Percentiles rank a stretch among this genome's conserved stretches.
Evolutionary conservation across 2,113 vertebrate genomes (phyloP).

Genomic region (Channa argus): DNA sequence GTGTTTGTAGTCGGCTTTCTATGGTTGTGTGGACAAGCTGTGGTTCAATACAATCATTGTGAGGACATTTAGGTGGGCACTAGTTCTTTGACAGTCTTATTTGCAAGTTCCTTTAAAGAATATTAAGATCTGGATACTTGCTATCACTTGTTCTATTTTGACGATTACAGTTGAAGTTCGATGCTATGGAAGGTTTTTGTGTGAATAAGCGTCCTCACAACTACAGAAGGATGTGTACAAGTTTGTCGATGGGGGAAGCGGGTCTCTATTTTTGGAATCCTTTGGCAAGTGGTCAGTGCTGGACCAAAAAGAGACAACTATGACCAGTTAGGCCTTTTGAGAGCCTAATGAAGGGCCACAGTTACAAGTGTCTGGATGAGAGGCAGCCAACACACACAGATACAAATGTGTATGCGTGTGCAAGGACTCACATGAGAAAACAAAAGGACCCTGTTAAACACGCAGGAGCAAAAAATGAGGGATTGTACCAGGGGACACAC

Average conservation of each 20-base stretch:
- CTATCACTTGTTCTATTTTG: too few species aligned
- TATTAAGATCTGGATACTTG: too few species aligned
- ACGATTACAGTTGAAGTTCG: too few species aligned
- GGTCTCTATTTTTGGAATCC: constrained; percentile 57
- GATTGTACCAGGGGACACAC: neutral
- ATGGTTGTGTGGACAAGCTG: too few species aligned
- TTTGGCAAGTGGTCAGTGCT: constrained; percentile 59
- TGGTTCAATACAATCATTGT: too few species aligned
- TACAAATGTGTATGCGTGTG: constrained; percentile 13
- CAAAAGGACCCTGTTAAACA: constrained; percentile 29
- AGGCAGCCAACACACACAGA: constrained; percentile 28
- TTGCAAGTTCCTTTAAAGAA: too few species aligned
- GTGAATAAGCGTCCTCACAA: too few species aligned
- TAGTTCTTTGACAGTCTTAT: too few species aligned
- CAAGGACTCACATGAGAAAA: constrained; percentile 22
- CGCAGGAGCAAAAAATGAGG: constrained; percentile 27
- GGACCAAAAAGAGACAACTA: constrained; percentile 73
- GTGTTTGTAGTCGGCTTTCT: too few species aligned
- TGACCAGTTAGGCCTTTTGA: constrained; percentile 74
- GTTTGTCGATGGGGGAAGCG: neutral
- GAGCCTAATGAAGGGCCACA: constrained; percentile 73
- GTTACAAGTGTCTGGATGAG: constrained; percentile 65
- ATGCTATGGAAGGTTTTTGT: too few species aligned
- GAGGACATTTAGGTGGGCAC: too few species aligned
- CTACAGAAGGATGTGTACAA: neutral